Evolutionary conservation across 2,113 vertebrate species (phyloP).

Genomic region (Smithornis capensis): DNA sequence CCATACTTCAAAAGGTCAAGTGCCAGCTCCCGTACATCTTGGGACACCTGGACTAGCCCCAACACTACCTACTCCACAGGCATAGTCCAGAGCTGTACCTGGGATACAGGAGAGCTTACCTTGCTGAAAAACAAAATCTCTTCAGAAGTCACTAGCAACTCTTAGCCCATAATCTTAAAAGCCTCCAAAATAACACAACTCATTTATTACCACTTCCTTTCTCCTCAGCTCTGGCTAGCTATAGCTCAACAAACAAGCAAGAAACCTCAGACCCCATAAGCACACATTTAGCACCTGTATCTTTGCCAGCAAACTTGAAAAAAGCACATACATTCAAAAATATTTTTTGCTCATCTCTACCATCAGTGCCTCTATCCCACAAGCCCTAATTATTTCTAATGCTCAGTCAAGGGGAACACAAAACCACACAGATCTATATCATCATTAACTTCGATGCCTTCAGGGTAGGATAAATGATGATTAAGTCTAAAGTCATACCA

Average conservation of each 20-base stretch:
- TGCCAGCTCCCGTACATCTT: neutral
- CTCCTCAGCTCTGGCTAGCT: neutral
- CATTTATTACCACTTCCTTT: slow-evolving; percentile 4
- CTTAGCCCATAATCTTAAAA: neutral
- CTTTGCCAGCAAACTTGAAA: slow-evolving; percentile 16
- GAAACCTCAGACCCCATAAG: neutral
- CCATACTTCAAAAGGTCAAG: neutral
- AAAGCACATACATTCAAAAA: neutral
- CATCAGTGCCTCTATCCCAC: slow-evolving; percentile 32
- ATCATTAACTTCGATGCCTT: slow-evolving; percentile 64
- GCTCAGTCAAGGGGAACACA: slow-evolving; percentile 61
- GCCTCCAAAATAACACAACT: neutral
- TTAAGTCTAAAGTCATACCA: slow-evolving; percentile 50
- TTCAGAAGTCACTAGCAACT: neutral
- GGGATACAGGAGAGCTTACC: neutral
- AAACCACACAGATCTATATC: slow-evolving; percentile 59
- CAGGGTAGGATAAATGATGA: slow-evolving; percentile 60
- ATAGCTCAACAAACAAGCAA: neutral
- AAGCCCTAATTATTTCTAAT: slow-evolving; percentile 63
- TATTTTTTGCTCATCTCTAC: slow-evolving; percentile 34
- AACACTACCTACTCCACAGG: rapidly evolving
- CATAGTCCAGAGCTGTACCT: neutral
- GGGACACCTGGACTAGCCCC: too few species aligned
- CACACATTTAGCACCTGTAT: neutral
- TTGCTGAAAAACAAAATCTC: neutral